Base-by-base conservation (phyloP, 2,797 vertebrate species). In the Danio choprae region DNA sequence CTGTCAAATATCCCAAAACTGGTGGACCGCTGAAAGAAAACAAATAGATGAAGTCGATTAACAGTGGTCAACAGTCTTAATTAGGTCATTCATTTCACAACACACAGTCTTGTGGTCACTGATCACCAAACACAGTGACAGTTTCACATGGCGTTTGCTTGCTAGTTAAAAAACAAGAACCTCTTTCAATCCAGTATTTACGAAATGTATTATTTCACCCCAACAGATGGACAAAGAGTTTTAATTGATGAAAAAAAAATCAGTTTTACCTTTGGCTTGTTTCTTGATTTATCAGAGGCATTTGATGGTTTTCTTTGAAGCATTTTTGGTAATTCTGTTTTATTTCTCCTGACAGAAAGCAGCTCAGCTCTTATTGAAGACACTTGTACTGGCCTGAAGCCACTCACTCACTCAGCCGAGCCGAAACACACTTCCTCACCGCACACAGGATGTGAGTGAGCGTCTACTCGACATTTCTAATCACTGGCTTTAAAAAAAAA, bases 1-100 rank as follows among this genome's bases (percentile, higher is more conserved):
- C 91, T 92, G 63, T 95, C 95, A 78, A 95, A 96, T 89, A 92
- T 94, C 73, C 94, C 95, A 88, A 95, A 96, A 87, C 95, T 96
- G 89, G 91, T 93, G 22, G 93, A 93, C 79, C 95, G 94, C 96
- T 96, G 82, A 89, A 74, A 83, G 51, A 78, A 74, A 86, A 74
- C 79, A 16, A 84, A 69, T 85, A 88, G 87, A 88, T 88, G 86
- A 86, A 84, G 81, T 55, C 29, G 81, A 63, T 44, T 84, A 81
- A 87, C 86, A 13, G 8, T 29, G 36, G 7, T 43, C 48, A 75
- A 74, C 43, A 5, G 41, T 41, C 44, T 51, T 51, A 38, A 50
- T 18, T 41, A 16, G 3, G 18, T 41, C 13, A 62, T 11, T 46
- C 13, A 4, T 9, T 41, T 22, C 11, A 43, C 36, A 63, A 3